Conservation (phyloP, 2,113 vertebrate genomes). For the Rhinoderma darwinii region DNA sequence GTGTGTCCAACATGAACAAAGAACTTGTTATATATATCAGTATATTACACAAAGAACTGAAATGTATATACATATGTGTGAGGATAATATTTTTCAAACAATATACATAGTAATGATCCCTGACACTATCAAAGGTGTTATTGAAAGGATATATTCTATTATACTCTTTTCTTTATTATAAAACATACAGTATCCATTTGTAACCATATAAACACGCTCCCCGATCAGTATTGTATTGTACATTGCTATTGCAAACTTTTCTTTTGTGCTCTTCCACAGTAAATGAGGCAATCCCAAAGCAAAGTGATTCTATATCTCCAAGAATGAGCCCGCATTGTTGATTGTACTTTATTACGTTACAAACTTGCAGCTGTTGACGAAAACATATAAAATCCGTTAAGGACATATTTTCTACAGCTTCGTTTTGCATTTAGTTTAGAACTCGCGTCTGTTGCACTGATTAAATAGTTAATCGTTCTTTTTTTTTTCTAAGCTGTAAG, state of each 20-base stretch:
- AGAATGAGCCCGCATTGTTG: not conserved
- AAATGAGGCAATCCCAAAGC: not conserved
- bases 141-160: too few relatives aligned
- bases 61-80: too few relatives aligned
- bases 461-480: slow-evolving; percentile 82
- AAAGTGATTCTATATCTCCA: not conserved
- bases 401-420: slow-evolving; percentile 51
- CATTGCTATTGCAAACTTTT: not conserved
- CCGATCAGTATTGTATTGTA: not conserved
- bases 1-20: too few relatives aligned
- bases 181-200: not conserved
- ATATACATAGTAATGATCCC: too few relatives aligned
- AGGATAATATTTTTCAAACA: too few relatives aligned
- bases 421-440: slow-evolving; percentile 75
- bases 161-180: not conserved
- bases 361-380: slow-evolving; percentile 47
- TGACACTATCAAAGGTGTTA: too few relatives aligned
- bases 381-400: slow-evolving; percentile 19
- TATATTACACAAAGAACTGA: too few relatives aligned
- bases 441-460: slow-evolving; percentile 72
- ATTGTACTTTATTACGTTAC: slow-evolving; percentile 43
- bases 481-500: slow-evolving; percentile 74
- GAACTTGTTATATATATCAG: too few relatives aligned
- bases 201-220: not conserved
- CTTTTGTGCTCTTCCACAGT: not conserved